phyloP scores from a whole-genome alignment of 2,113 vertebrate genomes.

The Corythornis madagascariensis region DNA sequence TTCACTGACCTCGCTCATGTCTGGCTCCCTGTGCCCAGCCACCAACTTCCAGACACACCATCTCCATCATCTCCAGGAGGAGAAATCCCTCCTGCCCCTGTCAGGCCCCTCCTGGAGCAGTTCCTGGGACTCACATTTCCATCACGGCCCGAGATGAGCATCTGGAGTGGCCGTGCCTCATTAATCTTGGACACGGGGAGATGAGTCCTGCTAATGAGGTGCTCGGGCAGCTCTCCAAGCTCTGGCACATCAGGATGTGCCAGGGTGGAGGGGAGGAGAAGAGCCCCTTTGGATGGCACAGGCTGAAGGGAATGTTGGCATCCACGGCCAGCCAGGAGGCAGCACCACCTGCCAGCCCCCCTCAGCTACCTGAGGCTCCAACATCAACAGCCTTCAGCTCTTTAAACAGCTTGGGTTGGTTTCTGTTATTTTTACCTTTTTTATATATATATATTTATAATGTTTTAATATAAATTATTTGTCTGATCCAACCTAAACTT shows the following conservation, averaged over 20 bases:
- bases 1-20: rapidly evolving
- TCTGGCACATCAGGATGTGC: constrained; percentile 47
- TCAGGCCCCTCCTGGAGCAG: not conserved
- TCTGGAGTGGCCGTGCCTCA: constrained; percentile 57
- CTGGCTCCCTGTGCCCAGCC: not conserved
- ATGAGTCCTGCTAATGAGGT: constrained; percentile 46
- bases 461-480: too few species aligned
- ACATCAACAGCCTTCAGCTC: not conserved
- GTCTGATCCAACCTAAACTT: too few species aligned
- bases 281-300: constrained; percentile 24
- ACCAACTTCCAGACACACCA: not conserved
- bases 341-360: too few species aligned
- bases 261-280: not conserved
- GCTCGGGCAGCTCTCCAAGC: constrained; percentile 49
- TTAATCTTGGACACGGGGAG: constrained; percentile 60
- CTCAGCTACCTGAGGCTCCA: not conserved
- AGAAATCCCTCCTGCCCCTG: not conserved
- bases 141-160: constrained; percentile 31
- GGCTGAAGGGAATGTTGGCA: constrained; percentile 23
- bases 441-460: too few species aligned
- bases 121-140: not conserved
- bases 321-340: not conserved
- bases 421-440: not conserved
- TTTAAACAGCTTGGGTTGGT: not conserved
- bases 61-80: not conserved